Conservation (phyloP, 2,797 vertebrate species). For the Malurus splendens region DNA sequence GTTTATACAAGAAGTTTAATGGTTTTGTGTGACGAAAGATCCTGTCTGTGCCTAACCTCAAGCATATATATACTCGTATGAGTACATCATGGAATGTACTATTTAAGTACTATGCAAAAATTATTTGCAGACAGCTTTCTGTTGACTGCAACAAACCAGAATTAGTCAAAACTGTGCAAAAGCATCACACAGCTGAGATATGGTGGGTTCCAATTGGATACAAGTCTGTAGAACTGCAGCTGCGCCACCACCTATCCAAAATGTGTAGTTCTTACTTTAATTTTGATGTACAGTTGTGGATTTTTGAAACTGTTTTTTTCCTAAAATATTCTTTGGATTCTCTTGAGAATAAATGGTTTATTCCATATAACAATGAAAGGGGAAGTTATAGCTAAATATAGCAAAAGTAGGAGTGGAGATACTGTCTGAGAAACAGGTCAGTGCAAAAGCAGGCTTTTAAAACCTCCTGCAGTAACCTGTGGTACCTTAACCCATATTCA, state of each 20-base stretch:
- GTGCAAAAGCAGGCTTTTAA: not conserved
- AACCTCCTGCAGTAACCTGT: not conserved
- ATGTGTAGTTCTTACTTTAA: not conserved
- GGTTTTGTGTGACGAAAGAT: not conserved
- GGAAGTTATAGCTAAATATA: constrained; percentile 11
- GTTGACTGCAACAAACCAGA: not conserved
- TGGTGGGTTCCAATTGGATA: not conserved
- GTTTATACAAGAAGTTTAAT: not conserved
- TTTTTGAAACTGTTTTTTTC: not conserved
- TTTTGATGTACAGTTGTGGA: not conserved
- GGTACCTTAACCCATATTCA: not conserved
- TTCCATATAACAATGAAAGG: not conserved
- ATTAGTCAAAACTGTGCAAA: not conserved
- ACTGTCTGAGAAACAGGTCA: not conserved
- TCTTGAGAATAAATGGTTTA: not conserved
- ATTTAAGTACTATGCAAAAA: not conserved
- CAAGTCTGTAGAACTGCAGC: not conserved
- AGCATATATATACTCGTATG: not conserved
- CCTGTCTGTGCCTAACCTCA: not conserved
- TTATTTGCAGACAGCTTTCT: not conserved
- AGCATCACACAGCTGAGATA: not conserved
- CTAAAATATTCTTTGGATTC: not conserved
- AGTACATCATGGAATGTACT: not conserved
- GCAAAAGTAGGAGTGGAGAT: not conserved
- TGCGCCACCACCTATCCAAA: not conserved